Percentiles rank a stretch among this genome's conserved stretches.
phyloP scores from a whole-genome alignment of 2,888 invertebrate genomes.

The Cataglyphis livida region DNA sequence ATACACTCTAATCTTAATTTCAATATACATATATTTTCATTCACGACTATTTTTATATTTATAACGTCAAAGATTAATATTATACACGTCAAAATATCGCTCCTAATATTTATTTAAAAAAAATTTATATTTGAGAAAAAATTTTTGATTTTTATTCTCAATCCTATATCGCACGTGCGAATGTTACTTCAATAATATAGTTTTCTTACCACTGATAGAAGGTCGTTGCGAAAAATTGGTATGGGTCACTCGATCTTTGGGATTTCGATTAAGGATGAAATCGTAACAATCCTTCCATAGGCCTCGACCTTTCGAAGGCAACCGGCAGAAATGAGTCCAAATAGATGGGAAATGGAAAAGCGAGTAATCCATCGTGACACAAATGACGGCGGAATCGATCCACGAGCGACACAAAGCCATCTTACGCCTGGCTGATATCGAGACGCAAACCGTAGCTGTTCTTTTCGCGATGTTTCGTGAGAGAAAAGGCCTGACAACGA shows the following conservation, averaged over 20 bases:
- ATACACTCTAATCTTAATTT: not conserved
- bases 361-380: slow-evolving; percentile 45
- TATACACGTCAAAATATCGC: not conserved
- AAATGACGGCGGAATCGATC: slow-evolving; percentile 45
- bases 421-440: slow-evolving; percentile 40
- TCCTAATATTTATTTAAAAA: not conserved
- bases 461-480: slow-evolving; percentile 12
- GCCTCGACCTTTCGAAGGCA: slow-evolving; percentile 2
- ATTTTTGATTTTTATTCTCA: not conserved
- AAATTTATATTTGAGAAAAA: not conserved
- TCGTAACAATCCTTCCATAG: slow-evolving; percentile 29
- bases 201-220: not conserved
- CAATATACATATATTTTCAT: not conserved
- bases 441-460: slow-evolving; percentile 27
- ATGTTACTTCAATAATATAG: slow-evolving; percentile 12
- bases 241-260: slow-evolving; percentile 11
- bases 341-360: slow-evolving; percentile 18
- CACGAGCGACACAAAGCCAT: slow-evolving; percentile 42
- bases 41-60: not conserved
- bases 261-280: slow-evolving; percentile 25
- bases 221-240: slow-evolving; percentile 29
- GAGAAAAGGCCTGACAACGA: slow-evolving; percentile 32
- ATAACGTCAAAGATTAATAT: not conserved
- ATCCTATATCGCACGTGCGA: not conserved
- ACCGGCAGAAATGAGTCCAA: slow-evolving; percentile 34